Percentiles rank a stretch among this genome's conserved stretches.
Evolutionary conservation across 2,113 vertebrate genomes (phyloP).

Genomic region (Sakesphorus luctuosus): DNA sequence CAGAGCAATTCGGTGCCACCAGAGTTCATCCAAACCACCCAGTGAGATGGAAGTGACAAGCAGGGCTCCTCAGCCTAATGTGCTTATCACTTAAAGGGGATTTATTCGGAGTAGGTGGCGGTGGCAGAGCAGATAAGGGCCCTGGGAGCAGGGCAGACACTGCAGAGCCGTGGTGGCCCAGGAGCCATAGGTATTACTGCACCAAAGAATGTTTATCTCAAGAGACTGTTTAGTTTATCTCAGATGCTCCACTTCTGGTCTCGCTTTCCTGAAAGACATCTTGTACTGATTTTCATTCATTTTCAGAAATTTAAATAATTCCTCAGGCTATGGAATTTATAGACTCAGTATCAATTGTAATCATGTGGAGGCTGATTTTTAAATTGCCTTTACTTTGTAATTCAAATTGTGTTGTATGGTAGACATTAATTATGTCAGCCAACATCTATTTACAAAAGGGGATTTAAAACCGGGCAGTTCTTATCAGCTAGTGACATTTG

Average conservation of each 20-base stretch:
- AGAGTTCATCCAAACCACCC: background rate
- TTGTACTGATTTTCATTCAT: constrained; percentile 67
- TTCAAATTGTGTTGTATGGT: constrained; percentile 68
- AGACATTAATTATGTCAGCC: constrained; percentile 78
- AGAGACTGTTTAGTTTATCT: constrained; percentile 75
- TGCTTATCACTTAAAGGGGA: constrained; percentile 66
- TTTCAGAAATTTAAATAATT: constrained; percentile 68
- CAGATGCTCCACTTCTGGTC: constrained; percentile 45
- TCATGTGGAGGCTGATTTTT: constrained; percentile 58
- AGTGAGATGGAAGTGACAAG: constrained; percentile 34
- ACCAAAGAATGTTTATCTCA: constrained; percentile 71
- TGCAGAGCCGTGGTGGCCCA: constrained; percentile 24
- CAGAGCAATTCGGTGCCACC: background rate
- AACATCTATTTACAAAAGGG: constrained; percentile 74
- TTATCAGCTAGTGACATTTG: constrained; percentile 77
- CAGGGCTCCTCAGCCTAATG: constrained; percentile 27
- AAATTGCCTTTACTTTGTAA: constrained; percentile 73
- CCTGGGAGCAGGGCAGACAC: background rate
- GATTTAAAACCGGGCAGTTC: constrained; percentile 59
- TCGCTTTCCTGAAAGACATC: constrained; percentile 54
- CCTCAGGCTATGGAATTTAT: constrained; percentile 55
- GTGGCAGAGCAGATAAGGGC: constrained; percentile 57
- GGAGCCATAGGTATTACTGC: constrained; percentile 70
- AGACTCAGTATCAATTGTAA: constrained; percentile 37
- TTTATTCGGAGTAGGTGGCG: constrained; percentile 51